Evolutionary conservation across 1,140 invertebrate genomes (phyloP).

Genomic region (Cydia splendana): DNA sequence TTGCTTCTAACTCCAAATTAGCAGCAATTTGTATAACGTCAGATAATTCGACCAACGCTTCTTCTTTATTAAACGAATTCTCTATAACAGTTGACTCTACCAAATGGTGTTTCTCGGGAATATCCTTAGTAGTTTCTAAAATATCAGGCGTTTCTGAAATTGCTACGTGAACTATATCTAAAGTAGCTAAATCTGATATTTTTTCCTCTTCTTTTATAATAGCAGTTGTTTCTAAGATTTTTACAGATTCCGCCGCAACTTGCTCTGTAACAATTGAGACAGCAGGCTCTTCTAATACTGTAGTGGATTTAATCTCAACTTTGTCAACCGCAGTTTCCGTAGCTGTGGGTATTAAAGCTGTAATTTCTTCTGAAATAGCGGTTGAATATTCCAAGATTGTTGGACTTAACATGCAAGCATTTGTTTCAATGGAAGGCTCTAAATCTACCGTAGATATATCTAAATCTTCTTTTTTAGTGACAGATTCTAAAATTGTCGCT

Average conservation of each 20-base stretch:
- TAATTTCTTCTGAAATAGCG: background rate
- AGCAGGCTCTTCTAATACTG: background rate
- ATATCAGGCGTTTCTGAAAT: background rate
- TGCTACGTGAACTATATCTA: background rate
- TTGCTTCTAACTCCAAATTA: background rate
- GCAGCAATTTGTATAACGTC: background rate
- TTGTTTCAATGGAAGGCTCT: background rate
- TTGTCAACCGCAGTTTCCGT: background rate
- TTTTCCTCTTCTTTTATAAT: background rate
- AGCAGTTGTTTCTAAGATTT: background rate
- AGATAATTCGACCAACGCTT: background rate
- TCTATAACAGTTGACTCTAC: background rate
- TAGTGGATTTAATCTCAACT: background rate
- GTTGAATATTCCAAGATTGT: background rate
- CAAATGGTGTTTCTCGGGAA: background rate
- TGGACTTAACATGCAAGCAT: background rate
- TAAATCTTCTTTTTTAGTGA: background rate
- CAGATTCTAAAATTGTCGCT: background rate
- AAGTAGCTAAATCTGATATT: background rate
- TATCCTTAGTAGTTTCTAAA: background rate
- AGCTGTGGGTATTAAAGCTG: background rate
- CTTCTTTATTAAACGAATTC: background rate
- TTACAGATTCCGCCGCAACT: background rate
- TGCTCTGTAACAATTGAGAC: background rate
- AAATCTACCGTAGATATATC: background rate